phyloP scores from a whole-genome alignment of 2,888 invertebrate genomes.

The Chrysomela aeneicollis region DNA sequence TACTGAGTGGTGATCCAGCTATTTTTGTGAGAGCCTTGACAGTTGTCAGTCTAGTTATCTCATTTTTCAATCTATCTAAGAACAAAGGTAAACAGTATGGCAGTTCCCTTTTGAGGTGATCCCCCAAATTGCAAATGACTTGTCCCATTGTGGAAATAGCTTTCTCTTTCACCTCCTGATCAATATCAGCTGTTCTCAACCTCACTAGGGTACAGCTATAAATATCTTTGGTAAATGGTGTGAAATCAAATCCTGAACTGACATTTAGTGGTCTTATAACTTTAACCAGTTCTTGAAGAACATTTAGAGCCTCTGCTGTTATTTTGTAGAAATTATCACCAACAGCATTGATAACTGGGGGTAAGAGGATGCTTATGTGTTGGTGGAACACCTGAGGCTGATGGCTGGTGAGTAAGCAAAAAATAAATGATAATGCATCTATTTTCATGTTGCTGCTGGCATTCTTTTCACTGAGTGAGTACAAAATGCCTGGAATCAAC shows the following conservation, averaged over 20 bases:
- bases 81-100: conserved; percentile 91
- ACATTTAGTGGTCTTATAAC: conserved; percentile 86
- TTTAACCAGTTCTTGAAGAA: conserved; percentile 92
- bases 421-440: conserved; percentile 92
- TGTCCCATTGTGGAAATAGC: conserved; percentile 98
- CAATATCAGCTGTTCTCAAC: conserved; percentile 93
- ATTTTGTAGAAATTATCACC: conserved; percentile 98
- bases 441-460: conserved; percentile 98
- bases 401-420: conserved; percentile 83
- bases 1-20: conserved; percentile 84
- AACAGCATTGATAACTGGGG: conserved; percentile 88
- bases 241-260: conserved; percentile 71
- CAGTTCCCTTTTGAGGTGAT: conserved; percentile 81
- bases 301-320: conserved; percentile 93
- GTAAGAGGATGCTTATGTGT: conserved; percentile 80
- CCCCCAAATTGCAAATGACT: conserved; percentile 91
- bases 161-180: conserved; percentile 98
- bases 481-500: conserved; percentile 88
- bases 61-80: conserved; percentile 92
- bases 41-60: conserved; percentile 95
- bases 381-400: conserved; percentile 80
- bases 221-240: conserved; percentile 79
- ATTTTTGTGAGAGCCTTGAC: conserved; percentile 96
- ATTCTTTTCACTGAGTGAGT: conserved; percentile 89
- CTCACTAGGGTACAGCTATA: conserved; percentile 87